Evolutionary conservation across 2,113 vertebrate genomes (phyloP).

Genomic region (Spilogale gracilis): DNA sequence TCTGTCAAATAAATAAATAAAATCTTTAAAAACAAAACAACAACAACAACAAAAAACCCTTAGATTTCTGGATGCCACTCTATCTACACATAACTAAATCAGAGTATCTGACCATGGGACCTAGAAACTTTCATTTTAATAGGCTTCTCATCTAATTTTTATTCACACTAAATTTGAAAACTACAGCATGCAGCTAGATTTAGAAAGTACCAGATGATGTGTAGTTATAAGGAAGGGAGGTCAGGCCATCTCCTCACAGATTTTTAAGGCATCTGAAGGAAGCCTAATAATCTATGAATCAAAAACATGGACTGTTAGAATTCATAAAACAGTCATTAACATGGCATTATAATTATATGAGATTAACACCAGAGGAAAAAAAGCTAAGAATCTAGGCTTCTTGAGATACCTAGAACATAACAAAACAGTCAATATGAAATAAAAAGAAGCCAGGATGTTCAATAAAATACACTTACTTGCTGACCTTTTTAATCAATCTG

Average conservation of each 20-base stretch:
- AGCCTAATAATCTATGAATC: conserved; percentile 21
- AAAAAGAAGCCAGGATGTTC: neutral
- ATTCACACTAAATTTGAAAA: conserved; percentile 13
- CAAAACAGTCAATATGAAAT: neutral
- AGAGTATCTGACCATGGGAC: neutral
- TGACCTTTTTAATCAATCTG: conserved; percentile 10
- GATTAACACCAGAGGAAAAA: neutral
- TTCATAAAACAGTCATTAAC: conserved; percentile 36
- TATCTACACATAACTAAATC: neutral
- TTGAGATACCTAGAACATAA: neutral
- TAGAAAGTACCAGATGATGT: neutral
- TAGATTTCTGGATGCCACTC: neutral
- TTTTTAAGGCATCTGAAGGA: neutral
- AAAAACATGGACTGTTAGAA: neutral
- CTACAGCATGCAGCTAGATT: neutral
- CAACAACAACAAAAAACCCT: too few species aligned
- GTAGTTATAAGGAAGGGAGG: neutral
- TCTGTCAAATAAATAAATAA: too few species aligned
- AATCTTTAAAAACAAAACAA: too few species aligned
- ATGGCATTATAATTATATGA: neutral
- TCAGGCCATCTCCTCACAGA: neutral
- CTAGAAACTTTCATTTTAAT: neutral
- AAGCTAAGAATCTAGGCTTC: neutral
- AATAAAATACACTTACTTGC: neutral
- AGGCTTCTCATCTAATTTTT: neutral